A percentile compares a stretch with the other conserved stretches of the same genome.
Evolutionary conservation across 2,113 vertebrate genomes (phyloP).

Genomic region (Salvelinus namaycush): DNA sequence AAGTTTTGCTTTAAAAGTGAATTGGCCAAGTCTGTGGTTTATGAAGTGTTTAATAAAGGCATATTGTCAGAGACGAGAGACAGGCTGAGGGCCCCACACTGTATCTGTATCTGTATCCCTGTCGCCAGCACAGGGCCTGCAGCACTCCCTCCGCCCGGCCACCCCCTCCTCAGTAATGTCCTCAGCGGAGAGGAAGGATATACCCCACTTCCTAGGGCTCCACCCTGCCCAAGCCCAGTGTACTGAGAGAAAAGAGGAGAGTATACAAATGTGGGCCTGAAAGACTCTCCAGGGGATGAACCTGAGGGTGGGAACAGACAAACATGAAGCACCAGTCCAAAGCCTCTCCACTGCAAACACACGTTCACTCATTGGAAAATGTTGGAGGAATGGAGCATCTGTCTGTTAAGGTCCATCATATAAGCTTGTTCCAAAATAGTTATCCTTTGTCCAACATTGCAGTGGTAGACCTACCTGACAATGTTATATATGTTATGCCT

Average conservation of each 20-base stretch:
- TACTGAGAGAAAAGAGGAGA: constrained; percentile 63
- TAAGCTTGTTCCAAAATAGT: too few relatives aligned
- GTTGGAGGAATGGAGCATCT: neutral
- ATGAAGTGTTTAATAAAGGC: neutral
- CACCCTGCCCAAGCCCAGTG: constrained; percentile 54
- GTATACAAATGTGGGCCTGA: constrained; percentile 52
- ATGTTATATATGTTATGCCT: neutral
- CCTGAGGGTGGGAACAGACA: constrained; percentile 50
- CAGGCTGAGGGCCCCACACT: too few relatives aligned
- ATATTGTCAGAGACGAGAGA: neutral
- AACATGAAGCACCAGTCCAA: neutral
- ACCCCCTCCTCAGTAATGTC: constrained; percentile 56
- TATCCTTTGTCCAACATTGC: neutral
- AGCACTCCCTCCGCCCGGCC: constrained; percentile 4
- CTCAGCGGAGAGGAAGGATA: constrained; percentile 71
- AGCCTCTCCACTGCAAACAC: constrained; percentile 9
- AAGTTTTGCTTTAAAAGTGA: neutral
- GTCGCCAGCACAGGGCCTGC: constrained; percentile 16
- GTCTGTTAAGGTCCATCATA: too few relatives aligned
- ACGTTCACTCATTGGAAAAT: neutral
- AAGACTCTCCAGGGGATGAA: constrained; percentile 43
- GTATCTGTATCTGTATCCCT: constrained; percentile 3
- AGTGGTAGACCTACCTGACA: neutral
- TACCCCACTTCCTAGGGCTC: constrained; percentile 69
- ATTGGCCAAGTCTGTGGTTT: neutral